Evolutionary conservation across 2,888 invertebrate genomes (phyloP).

Genomic region (Diarsia dahlii): DNA sequence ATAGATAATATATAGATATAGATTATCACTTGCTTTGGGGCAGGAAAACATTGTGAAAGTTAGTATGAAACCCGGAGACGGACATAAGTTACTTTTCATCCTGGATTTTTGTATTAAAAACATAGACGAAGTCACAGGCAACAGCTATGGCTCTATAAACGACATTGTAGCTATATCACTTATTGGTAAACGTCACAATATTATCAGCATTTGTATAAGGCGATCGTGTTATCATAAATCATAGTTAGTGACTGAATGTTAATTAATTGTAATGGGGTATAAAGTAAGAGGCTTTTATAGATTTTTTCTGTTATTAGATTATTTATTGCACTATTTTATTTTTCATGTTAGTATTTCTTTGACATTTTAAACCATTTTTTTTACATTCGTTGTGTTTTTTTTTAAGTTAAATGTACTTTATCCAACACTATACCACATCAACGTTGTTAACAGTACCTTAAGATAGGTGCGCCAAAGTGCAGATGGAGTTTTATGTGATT

Average conservation of each 20-base stretch:
- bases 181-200: conserved; percentile 46
- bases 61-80: neutral
- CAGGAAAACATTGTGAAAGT: neutral
- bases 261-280: conserved; percentile 21
- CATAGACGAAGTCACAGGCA: neutral
- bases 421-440: neutral
- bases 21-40: too few relatives aligned
- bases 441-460: neutral
- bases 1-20: too few relatives aligned
- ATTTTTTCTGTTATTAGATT: neutral
- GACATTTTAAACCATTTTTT: neutral
- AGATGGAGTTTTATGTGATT: neutral
- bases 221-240: conserved; percentile 57
- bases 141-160: neutral
- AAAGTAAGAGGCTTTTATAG: neutral
- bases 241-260: conserved; percentile 46
- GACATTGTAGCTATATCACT: conserved; percentile 31
- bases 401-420: neutral
- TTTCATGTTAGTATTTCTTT: neutral
- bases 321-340: neutral
- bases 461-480: neutral
- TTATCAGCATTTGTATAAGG: conserved; percentile 52
- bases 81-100: neutral
- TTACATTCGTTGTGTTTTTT: neutral
- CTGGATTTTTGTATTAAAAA: neutral